Evolutionary conservation across 2,113 vertebrate species (phyloP).

Genomic region (Cromileptes altivelis): DNA sequence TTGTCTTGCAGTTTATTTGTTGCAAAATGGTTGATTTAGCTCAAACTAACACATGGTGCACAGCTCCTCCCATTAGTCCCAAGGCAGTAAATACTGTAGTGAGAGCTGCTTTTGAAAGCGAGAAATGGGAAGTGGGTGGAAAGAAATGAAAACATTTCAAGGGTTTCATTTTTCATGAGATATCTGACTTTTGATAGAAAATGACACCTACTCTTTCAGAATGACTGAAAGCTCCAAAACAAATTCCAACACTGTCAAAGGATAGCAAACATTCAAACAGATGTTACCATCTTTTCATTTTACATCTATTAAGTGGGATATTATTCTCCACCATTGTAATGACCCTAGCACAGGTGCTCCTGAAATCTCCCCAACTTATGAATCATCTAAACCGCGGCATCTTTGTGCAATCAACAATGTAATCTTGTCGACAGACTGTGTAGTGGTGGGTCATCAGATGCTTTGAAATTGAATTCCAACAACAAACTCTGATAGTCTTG

Average conservation of each 20-base stretch:
- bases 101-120: constrained; percentile 35
- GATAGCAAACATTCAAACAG: constrained; percentile 23
- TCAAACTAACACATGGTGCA: constrained; percentile 56
- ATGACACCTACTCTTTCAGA: constrained; percentile 30
- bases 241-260: constrained; percentile 31
- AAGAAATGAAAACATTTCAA: constrained; percentile 43
- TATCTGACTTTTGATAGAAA: constrained; percentile 38
- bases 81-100: constrained; percentile 48
- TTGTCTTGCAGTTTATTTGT: constrained; percentile 74
- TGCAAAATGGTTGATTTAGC: constrained; percentile 77
- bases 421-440: constrained; percentile 34
- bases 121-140: constrained; percentile 40
- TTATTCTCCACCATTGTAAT: constrained; percentile 18
- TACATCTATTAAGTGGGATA: constrained; percentile 20
- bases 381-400: constrained; percentile 51
- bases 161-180: constrained; percentile 40
- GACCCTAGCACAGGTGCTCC: constrained; percentile 27
- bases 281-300: constrained; percentile 12
- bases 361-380: constrained; percentile 41
- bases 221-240: constrained; percentile 12
- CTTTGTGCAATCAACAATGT: constrained; percentile 35
- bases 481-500: constrained; percentile 45
- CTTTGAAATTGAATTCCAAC: constrained; percentile 52
- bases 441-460: constrained; percentile 37
- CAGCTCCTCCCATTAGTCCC: constrained; percentile 50